phyloP scores from a whole-genome alignment of 2,888 invertebrate genomes.

The Eumerus sabulonum region DNA sequence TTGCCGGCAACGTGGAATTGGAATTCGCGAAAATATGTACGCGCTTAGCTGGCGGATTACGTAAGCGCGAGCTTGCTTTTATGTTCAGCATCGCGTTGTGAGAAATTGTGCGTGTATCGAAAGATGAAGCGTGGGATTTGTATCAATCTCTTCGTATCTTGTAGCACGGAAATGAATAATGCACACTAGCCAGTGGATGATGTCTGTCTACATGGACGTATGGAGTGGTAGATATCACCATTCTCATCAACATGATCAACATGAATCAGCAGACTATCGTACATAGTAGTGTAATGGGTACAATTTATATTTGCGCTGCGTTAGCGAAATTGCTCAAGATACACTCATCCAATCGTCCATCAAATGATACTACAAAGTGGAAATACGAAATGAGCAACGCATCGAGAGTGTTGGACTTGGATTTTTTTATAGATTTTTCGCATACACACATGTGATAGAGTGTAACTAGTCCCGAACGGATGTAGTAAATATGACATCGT shows the following conservation, averaged over 20 bases:
- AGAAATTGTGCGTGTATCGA: constrained; percentile 26
- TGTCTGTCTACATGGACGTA: no score
- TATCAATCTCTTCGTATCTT: no score
- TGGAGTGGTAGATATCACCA: constrained; percentile 26
- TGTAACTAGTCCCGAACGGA: constrained; percentile 43
- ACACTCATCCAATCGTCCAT: constrained; percentile 21
- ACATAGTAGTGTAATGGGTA: constrained; percentile 28
- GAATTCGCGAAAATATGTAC: constrained; percentile 17
- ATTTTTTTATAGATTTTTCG: constrained; percentile 10
- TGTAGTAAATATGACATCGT: constrained; percentile 67
- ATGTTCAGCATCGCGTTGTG: constrained; percentile 4
- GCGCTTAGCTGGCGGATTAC: constrained; percentile 32
- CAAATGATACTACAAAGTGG: constrained; percentile 34
- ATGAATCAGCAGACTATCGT: constrained; percentile 34
- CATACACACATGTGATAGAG: not conserved
- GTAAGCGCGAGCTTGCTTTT: constrained; percentile 29
- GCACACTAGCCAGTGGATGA: no score
- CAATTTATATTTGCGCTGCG: constrained; percentile 58
- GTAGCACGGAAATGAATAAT: no score
- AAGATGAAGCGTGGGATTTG: no score
- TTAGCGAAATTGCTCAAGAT: constrained; percentile 52
- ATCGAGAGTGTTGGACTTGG: constrained; percentile 22
- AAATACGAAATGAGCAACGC: constrained; percentile 19
- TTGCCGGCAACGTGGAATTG: not conserved
- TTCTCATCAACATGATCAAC: constrained; percentile 49